Percentiles rank a stretch among this genome's conserved stretches.
phyloP scores from a whole-genome alignment of 2,797 vertebrate genomes.

The Neopelma chrysocephalum region DNA sequence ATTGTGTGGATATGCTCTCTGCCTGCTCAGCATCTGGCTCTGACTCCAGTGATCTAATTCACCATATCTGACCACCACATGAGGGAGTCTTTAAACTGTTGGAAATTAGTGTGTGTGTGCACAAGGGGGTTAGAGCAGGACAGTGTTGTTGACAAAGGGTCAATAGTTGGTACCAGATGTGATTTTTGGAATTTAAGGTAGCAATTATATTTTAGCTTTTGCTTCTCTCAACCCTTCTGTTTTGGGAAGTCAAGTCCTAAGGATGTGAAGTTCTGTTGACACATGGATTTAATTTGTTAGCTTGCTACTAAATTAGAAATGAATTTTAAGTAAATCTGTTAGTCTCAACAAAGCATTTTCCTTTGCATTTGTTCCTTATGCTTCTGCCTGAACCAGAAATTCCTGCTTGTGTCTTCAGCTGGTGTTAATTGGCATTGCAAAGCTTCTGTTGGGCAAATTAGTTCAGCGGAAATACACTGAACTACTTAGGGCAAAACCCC shows the following conservation, averaged over 20 bases:
- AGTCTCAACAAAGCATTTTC: not conserved
- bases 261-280: not conserved
- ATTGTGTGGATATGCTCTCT: not conserved
- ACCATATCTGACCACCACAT: conserved; percentile 52
- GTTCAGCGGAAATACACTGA: not conserved
- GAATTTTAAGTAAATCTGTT: not conserved
- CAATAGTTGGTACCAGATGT: conserved; percentile 57
- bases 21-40: not conserved
- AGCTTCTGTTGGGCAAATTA: not conserved
- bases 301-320: conserved; percentile 18
- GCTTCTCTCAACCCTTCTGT: not conserved
- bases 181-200: conserved; percentile 45
- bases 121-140: not conserved
- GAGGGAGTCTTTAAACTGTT: conserved; percentile 65
- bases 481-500: not conserved
- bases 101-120: conserved; percentile 20
- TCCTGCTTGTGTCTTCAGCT: not conserved
- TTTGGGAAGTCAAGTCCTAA: not conserved
- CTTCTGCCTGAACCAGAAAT: not conserved
- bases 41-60: conserved; percentile 29
- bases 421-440: not conserved
- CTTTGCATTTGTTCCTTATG: not conserved
- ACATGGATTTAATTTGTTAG: not conserved
- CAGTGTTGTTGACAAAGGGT: not conserved
- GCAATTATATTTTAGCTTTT: not conserved